Evolutionary conservation across 2,888 invertebrate species (phyloP), one percentile per base, ranked within the genome.

Genomic region (Ischnura elegans): DNA sequence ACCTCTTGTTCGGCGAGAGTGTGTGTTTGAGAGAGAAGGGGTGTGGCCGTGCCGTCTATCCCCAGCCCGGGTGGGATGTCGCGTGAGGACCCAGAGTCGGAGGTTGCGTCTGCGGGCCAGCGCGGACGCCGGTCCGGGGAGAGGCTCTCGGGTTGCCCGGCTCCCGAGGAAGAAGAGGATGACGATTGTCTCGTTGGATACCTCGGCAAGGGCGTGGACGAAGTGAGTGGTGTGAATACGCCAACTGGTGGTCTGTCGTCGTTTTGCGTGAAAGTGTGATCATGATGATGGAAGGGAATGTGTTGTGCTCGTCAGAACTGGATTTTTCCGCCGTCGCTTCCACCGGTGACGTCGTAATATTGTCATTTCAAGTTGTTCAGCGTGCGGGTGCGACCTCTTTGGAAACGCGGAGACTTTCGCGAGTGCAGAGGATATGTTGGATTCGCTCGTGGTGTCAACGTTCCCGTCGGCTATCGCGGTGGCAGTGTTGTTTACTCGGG

Each of bases 111-210:
- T 36, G 42, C 29, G 5, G 36, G 55, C 25, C 42, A 51, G 61
- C 51, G 90, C 42, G 90, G 90, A 42, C 61, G 90, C 42, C 51
- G 90, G 61, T 21, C 90, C 21, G 90, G 90, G 21, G 90, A 43
- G 42, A 90, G 90, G 90, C 90, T 90, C 16, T 90, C 90, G 84
- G 86, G 87, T 46, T 76, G 84, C 21, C n/a, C 85, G 61, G 13
- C 55, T 42, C 29, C 84, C 46, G 51, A 21, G 2, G 93, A 96
- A n/a, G 96, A 96, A 94, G 95, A 96, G 86, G 96, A 96, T 76
- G 96, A 96, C 94, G 96, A 96, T 93, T 96, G 96, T 93, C 96
- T 97, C 94, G 96, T 97, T 93, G 96, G 96, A 94, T 96, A 96
- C 95, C 96, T 97, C 66, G 97, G 96, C 94, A 96, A 96, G 94